Evolutionary conservation across 2,888 invertebrate genomes (phyloP), one percentile per base, ranked within the genome.

Genomic region (Dicyrtomina minuta): DNA sequence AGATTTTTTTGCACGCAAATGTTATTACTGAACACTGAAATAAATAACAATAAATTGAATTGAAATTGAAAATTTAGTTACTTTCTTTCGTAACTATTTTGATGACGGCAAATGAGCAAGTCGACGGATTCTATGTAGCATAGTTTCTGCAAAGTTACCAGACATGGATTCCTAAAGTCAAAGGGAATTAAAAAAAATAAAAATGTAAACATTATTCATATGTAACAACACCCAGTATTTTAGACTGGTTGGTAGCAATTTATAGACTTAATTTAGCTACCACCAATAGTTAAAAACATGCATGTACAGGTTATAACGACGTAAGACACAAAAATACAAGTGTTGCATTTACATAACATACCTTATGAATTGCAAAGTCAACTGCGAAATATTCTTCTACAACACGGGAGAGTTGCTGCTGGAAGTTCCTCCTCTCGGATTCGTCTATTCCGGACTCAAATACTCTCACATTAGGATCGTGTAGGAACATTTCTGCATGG

Each of bases 401-500:
- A 17, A 65, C 53, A 27, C 33, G 41, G 22, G 55, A n/a, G 22
- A 65, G 55, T 24, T 65, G 55, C 43, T 55, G 55, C 24, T 65
- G 65, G 43, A 65, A 65, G 13, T 43, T 56, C 8, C 24, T 65
- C 1, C 20, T 39, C 15, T 26, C 27, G 10, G 22, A 8, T 15
- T 17, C 41, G 12, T 41, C 65, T 1, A 55, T 13, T n/a, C 24
- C 55, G n/a, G 55, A 20, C 5, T 39, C 58, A 15, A 20, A 6
- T 1, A 20, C n/a, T n/a, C 20, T 39, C 1, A 26, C 15, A 22
- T 44, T 1, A 15, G 20, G 24, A 26, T 65, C 26, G n/a, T 55
- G 41, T 26, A 76, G 12, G 43, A 74, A 74, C 12, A 70, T 44
- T 24, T 76, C 75, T 8, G 61, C 56, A 24, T 77, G 78, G 17